Percentiles rank a stretch among this genome's conserved stretches.
These are phyloP conservation scores for Temnopleurus reevesii DNA, from an alignment of 53 echinoderm and acorn worm species.

Conservation along the genomic window DNA sequence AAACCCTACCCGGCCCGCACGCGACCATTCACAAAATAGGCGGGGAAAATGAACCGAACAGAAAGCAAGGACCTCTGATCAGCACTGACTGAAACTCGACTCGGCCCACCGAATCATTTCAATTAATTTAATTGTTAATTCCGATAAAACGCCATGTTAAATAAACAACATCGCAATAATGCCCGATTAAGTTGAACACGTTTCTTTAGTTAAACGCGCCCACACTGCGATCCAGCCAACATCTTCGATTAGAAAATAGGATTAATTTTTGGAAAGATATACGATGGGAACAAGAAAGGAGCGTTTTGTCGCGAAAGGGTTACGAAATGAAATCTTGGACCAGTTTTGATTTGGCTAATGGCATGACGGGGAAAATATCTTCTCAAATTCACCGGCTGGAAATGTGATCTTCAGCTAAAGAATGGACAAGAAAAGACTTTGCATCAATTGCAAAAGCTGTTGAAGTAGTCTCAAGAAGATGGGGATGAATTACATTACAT, in stretches of 20 bases:
- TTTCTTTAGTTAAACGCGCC: constrained; percentile 48
- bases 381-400: constrained; percentile 16
- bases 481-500: constrained; percentile 41
- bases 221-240: neutral
- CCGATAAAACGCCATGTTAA: constrained; percentile 54
- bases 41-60: constrained; percentile 12
- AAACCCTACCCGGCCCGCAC: constrained; percentile 2
- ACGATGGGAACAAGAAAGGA: constrained; percentile 8
- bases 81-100: constrained; percentile 12
- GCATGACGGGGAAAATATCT: constrained; percentile 15
- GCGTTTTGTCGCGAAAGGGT: constrained; percentile 32
- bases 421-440: neutral
- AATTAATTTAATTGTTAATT: constrained; percentile 62
- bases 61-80: neutral
- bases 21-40: constrained; percentile 27
- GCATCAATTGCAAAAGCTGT: constrained; percentile 3
- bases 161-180: constrained; percentile 60
- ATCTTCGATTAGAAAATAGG: constrained; percentile 24
- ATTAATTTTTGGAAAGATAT: constrained; percentile 36
- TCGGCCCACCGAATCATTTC: constrained; percentile 45
- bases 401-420: constrained; percentile 8
- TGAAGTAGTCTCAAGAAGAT: constrained; percentile 11
- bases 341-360: constrained; percentile 55
- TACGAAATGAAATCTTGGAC: constrained; percentile 27
- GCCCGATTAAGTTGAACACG: constrained; percentile 45